Percentiles rank a stretch among this genome's conserved stretches.
phyloP scores from a whole-genome alignment of 2,888 invertebrate genomes.

The Eristalis arbustorum region DNA sequence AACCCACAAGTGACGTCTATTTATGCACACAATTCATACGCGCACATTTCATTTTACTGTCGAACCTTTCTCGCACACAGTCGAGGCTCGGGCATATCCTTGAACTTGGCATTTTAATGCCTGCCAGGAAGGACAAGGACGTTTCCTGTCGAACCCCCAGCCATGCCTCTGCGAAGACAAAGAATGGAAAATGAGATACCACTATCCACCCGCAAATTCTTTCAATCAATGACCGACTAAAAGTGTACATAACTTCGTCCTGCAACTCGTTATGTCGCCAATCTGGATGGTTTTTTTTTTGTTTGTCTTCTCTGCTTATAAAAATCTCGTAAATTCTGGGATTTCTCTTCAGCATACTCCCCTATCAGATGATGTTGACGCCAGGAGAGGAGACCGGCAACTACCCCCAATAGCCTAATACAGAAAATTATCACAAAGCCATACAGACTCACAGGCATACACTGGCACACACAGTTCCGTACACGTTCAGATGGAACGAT shows the following conservation, averaged over 20 bases:
- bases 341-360: constrained; percentile 24
- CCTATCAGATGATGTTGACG: constrained; percentile 21
- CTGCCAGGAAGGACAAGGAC: background rate
- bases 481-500: constrained; percentile 42
- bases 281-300: constrained; percentile 9
- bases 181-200: background rate
- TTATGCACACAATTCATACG: background rate
- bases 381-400: constrained; percentile 17
- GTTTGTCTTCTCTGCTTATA: constrained; percentile 15
- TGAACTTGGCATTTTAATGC: constrained; percentile 24
- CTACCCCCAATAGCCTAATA: constrained; percentile 44
- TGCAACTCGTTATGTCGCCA: constrained; percentile 27
- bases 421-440: constrained; percentile 34
- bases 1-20: background rate
- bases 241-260: constrained; percentile 17
- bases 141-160: no score
- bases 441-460: constrained; percentile 12
- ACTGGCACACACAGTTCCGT: background rate
- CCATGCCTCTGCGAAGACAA: background rate
- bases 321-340: constrained; percentile 36
- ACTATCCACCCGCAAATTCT: constrained; percentile 32
- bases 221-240: constrained; percentile 33
- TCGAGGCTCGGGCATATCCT: background rate
- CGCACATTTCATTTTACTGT: background rate
- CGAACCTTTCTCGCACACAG: background rate